These are phyloP conservation scores for Lasioglossum oenotherae DNA, from an alignment of 2,888 invertebrate species.

Conservation along the genomic window DNA sequence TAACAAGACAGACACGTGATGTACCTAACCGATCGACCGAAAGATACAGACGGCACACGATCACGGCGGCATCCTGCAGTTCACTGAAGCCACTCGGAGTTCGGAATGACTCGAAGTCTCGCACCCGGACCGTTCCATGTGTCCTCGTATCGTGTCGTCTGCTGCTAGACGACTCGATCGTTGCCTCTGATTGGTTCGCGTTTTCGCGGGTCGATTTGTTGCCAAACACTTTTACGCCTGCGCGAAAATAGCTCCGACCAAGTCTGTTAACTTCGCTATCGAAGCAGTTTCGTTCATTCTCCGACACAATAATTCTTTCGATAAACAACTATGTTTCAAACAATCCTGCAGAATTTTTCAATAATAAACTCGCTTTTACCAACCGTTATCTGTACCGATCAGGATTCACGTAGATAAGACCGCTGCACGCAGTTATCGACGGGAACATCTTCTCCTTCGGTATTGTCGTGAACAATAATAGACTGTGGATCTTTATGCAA, in stretches of 20 bases:
- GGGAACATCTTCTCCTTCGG: background rate
- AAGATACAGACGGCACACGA: constrained; percentile 54
- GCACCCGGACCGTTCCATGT: constrained; percentile 19
- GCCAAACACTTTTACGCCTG: constrained; percentile 72
- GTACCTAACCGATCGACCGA: constrained; percentile 29
- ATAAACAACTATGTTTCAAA: background rate
- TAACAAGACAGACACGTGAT: constrained; percentile 53
- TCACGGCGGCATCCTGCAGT: constrained; percentile 81
- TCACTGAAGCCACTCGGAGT: constrained; percentile 71
- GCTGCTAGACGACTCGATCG: constrained; percentile 47
- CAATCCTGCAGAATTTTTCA: background rate
- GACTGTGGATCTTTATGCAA: too few relatives aligned
- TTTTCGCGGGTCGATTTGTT: constrained; percentile 82
- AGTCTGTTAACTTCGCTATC: background rate
- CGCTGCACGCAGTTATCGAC: background rate
- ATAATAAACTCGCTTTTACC: background rate
- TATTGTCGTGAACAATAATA: background rate
- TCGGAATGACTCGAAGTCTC: background rate
- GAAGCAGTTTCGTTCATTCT: background rate
- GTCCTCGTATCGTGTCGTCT: constrained; percentile 44
- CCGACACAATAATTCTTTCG: background rate
- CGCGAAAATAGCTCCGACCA: constrained; percentile 47
- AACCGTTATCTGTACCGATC: background rate
- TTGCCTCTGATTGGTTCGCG: constrained; percentile 65
- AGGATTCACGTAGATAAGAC: background rate